Evolutionary conservation across 1,140 invertebrate species (phyloP).

Genomic region (Pinna nobilis): DNA sequence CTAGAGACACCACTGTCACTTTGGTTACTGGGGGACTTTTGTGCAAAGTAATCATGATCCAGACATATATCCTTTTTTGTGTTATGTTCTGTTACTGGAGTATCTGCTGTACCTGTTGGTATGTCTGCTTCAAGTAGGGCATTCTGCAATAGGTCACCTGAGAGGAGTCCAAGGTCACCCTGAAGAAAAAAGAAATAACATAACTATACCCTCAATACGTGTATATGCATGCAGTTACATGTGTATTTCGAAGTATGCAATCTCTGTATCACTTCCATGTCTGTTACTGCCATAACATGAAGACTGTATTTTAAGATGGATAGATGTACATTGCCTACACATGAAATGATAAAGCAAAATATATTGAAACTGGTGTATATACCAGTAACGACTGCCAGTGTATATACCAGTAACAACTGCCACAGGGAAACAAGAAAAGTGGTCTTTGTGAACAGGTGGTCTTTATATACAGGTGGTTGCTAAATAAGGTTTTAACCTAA

Average conservation of each 20-base stretch:
- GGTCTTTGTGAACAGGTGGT: too few relatives aligned
- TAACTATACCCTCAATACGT: neutral
- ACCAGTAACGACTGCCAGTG: neutral
- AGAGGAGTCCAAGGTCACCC: conserved; percentile 53
- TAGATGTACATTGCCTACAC: conserved; percentile 26
- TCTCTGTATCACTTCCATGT: neutral
- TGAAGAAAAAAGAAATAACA: conserved; percentile 44
- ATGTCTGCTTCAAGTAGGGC: conserved; percentile 34
- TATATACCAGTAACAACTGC: neutral
- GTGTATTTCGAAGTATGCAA: neutral
- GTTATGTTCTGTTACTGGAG: neutral
- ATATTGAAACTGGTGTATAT: neutral
- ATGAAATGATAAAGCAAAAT: neutral
- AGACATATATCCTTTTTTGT: conserved; percentile 42
- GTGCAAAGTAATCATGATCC: conserved; percentile 62
- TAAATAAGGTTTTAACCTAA: neutral
- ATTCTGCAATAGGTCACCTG: conserved; percentile 43
- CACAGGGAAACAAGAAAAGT: too few relatives aligned
- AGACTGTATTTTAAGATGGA: neutral
- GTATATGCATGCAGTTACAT: neutral
- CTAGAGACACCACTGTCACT: conserved; percentile 65
- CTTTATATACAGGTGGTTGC: too few relatives aligned
- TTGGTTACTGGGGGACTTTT: conserved; percentile 52
- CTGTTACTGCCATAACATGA: neutral
- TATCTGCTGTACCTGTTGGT: conserved; percentile 3